These are phyloP conservation scores for Halichoeres trimaculatus DNA, from an alignment of 2,113 vertebrate species.

Conservation along the genomic window DNA sequence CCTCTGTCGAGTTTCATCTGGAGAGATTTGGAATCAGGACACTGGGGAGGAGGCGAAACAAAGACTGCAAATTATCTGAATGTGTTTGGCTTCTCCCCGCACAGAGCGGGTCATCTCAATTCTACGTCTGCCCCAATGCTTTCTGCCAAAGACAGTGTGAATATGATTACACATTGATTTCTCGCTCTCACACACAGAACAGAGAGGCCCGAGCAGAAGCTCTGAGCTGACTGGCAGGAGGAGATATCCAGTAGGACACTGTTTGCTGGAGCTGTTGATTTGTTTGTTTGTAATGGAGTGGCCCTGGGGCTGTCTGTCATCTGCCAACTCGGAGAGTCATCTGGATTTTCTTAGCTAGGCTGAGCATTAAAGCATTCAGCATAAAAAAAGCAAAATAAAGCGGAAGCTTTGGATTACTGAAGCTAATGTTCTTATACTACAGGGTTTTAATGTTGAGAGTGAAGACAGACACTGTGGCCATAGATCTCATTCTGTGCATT, in stretches of 20 bases:
- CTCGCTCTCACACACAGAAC: slow-evolving; percentile 54
- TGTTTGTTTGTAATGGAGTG: slow-evolving; percentile 70
- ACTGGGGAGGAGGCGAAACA: slow-evolving; percentile 16
- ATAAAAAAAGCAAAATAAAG: slow-evolving; percentile 38
- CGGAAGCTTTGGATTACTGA: slow-evolving; percentile 21
- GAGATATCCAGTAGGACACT: slow-evolving; percentile 53
- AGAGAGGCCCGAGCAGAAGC: slow-evolving; percentile 50
- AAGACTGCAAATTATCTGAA: slow-evolving; percentile 46
- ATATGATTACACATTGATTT: slow-evolving; percentile 77
- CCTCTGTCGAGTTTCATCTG: slow-evolving; percentile 18
- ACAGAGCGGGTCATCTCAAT: slow-evolving; percentile 56
- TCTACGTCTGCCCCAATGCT: slow-evolving; percentile 35
- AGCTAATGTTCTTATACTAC: slow-evolving; percentile 30
- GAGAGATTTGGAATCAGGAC: slow-evolving; percentile 32
- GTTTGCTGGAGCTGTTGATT: slow-evolving; percentile 64
- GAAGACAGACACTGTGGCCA: background rate
- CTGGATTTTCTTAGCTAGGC: slow-evolving; percentile 46
- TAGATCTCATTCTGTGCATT: slow-evolving; percentile 15
- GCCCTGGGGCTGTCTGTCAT: slow-evolving; percentile 54
- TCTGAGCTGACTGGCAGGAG: slow-evolving; percentile 43
- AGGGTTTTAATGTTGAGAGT: slow-evolving; percentile 5
- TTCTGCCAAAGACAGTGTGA: slow-evolving; percentile 56
- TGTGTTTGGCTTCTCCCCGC: slow-evolving; percentile 29
- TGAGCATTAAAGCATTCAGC: slow-evolving; percentile 20
- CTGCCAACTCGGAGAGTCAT: slow-evolving; percentile 55